These are phyloP conservation scores for Caenorhabditis doughertyi DNA, from an alignment of 2,888 invertebrate genomes.

Conservation along the genomic window DNA sequence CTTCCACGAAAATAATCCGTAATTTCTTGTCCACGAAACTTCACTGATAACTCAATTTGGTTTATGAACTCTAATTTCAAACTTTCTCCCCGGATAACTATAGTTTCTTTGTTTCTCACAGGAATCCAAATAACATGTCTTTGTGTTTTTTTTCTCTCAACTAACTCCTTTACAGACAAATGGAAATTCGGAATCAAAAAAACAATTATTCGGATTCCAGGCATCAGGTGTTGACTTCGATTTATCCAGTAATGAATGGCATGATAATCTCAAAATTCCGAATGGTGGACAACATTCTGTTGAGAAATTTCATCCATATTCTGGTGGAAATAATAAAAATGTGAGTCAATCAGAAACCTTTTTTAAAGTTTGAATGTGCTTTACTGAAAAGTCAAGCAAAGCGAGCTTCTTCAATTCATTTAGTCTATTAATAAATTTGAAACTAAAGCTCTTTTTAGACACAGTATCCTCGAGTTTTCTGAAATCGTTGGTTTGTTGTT, in stretches of 20 bases:
- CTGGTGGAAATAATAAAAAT: conserved; percentile 29
- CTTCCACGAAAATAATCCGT: background rate
- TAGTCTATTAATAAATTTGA: no score
- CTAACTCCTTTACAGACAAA: conserved; percentile 39
- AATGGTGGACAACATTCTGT: conserved; percentile 27
- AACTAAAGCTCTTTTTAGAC: no score
- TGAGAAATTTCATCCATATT: conserved; percentile 52
- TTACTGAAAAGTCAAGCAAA: no score
- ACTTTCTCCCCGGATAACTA: no score
- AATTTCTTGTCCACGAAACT: background rate
- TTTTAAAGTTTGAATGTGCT: no score
- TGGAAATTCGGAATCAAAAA: conserved; percentile 1
- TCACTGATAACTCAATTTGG: conserved; percentile 9
- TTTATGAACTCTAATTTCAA: background rate
- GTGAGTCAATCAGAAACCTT: conserved; percentile 32
- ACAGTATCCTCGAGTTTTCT: no score
- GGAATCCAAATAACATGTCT: background rate
- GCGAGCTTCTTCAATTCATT: no score
- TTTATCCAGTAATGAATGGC: conserved; percentile 49
- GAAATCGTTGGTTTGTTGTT: no score
- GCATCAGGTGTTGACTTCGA: conserved; percentile 54
- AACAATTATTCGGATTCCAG: conserved; percentile 54
- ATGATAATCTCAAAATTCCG: conserved; percentile 42
- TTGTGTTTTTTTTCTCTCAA: conserved; percentile 1
- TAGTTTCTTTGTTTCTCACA: no score